Evolutionary conservation across 2,888 invertebrate species (phyloP).

Genomic region (Sinodicranocentrus sp.): DNA sequence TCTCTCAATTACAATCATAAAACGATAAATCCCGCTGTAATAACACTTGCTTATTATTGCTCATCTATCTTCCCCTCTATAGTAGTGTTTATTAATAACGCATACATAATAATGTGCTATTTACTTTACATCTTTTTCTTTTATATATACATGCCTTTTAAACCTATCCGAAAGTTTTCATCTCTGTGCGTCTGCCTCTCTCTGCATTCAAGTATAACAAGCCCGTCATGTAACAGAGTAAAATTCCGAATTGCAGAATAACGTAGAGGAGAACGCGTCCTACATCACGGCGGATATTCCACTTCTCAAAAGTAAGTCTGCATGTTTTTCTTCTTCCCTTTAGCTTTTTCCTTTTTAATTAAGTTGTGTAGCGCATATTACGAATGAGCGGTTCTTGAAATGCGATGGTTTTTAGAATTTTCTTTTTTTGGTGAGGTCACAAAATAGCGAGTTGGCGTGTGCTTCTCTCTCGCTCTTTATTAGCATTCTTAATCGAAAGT

Average conservation of each 20-base stretch:
- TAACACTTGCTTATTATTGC: neutral
- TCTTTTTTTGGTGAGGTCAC: too few species aligned
- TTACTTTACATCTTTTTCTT: neutral
- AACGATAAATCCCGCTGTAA: neutral
- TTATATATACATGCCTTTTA: too few species aligned
- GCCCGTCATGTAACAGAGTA: too few species aligned
- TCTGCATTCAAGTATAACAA: too few species aligned
- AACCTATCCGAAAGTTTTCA: too few species aligned
- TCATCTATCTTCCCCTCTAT: neutral
- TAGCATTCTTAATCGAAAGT: neutral
- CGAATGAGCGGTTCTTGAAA: constrained; percentile 24
- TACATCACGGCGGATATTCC: constrained; percentile 92
- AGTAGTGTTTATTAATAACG: neutral
- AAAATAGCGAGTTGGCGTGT: too few species aligned
- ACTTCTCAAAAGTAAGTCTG: constrained; percentile 91
- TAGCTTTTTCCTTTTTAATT: constrained; percentile 11
- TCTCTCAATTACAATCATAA: too few species aligned
- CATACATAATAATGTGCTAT: neutral
- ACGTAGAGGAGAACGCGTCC: constrained; percentile 91
- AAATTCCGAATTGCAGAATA: constrained; percentile 85
- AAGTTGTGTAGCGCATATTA: neutral
- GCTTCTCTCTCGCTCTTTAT: neutral
- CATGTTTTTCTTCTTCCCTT: neutral
- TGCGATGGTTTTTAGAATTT: too few species aligned
- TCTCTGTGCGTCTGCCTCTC: too few species aligned